These are phyloP conservation scores for Python bivittatus DNA, from an alignment of 2,113 vertebrate species.

Conservation along the genomic window DNA sequence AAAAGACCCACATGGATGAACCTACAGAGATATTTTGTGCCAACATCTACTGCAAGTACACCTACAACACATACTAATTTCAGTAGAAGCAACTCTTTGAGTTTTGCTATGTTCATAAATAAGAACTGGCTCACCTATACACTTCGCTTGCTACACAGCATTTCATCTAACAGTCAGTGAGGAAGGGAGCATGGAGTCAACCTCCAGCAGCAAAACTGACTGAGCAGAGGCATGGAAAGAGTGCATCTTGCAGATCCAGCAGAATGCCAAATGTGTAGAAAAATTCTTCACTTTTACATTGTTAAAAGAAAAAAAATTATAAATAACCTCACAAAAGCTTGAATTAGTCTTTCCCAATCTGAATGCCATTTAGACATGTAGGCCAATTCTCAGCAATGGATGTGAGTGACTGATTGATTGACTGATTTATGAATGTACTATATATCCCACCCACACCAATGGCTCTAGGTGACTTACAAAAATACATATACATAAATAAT, in stretches of 20 bases:
- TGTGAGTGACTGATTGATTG: not conserved
- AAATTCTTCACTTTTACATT: not conserved
- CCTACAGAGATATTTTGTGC: not conserved
- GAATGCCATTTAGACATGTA: not conserved
- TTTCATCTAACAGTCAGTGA: not conserved
- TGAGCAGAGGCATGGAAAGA: not conserved
- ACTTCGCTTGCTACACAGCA: not conserved
- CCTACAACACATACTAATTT: not conserved
- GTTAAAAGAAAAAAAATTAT: not conserved
- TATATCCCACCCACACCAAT: not conserved
- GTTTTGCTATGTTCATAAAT: slow-evolving; percentile 13
- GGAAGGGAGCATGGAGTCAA: not conserved
- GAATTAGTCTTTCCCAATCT: not conserved
- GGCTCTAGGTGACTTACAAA: not conserved
- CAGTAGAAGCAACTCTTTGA: not conserved
- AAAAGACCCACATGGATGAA: not conserved
- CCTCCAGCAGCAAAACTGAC: not conserved
- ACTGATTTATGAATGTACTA: too few relatives aligned
- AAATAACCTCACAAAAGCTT: not conserved
- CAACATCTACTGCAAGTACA: not conserved
- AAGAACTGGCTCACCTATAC: not conserved
- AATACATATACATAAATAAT: not conserved
- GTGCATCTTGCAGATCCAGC: not conserved
- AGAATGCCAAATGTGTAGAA: not conserved
- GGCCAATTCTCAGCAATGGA: not conserved